Conservation (phyloP, 2,113 vertebrate species). For the Malurus melanocephalus region DNA sequence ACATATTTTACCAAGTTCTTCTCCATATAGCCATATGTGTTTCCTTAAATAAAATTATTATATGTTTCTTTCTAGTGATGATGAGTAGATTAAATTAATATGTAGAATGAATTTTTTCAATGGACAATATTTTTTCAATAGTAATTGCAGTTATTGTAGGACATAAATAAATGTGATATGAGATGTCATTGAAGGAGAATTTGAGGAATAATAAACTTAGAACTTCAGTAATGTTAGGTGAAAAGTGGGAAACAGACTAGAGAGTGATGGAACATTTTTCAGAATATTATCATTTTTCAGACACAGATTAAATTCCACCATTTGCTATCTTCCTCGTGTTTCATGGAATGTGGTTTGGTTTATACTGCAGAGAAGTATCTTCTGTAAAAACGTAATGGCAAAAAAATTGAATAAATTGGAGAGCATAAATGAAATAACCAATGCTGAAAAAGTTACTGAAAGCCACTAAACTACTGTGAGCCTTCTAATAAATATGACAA, state of each 20-base stretch:
- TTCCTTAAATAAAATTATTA: neutral
- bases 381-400: neutral
- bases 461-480: neutral
- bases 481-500: neutral
- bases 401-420: neutral
- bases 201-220: neutral
- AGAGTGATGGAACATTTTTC: neutral
- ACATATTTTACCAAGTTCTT: neutral
- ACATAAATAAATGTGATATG: neutral
- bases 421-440: neutral
- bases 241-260: neutral
- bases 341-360: neutral
- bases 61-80: neutral
- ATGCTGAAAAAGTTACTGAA: neutral
- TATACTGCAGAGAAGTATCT: neutral
- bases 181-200: neutral
- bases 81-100: neutral
- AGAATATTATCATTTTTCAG: neutral
- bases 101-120: neutral
- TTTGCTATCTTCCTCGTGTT: neutral
- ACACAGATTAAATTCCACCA: neutral
- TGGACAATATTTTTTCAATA: neutral
- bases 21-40: neutral
- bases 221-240: neutral
- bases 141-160: neutral